These are phyloP conservation scores for Timandra comae DNA, from an alignment of 2,888 invertebrate genomes.

Conservation along the genomic window DNA sequence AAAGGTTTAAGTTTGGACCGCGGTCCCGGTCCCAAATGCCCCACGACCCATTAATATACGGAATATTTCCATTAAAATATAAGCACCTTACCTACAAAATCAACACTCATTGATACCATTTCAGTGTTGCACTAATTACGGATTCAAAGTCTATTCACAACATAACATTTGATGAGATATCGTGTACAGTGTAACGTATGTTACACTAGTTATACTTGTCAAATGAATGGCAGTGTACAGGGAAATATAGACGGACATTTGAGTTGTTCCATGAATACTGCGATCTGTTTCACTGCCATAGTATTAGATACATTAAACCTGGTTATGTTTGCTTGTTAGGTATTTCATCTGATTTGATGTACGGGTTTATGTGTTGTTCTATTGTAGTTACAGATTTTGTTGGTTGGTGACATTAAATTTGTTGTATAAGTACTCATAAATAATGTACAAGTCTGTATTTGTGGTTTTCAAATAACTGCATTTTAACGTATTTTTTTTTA, in stretches of 20 bases:
- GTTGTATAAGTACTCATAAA: no score
- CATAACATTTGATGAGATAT: slow-evolving; percentile 12
- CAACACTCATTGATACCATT: no score
- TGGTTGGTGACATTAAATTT: no score
- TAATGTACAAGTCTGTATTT: no score
- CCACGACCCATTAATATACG: no score
- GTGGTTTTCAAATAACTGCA: no score
- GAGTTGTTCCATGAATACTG: slow-evolving; percentile 31
- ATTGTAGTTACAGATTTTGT: slow-evolving; percentile 5
- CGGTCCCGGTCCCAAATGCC: no score
- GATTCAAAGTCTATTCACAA: slow-evolving; percentile 10
- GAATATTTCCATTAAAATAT: no score
- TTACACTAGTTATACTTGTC: slow-evolving; percentile 19
- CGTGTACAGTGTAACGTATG: slow-evolving; percentile 12
- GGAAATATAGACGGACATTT: slow-evolving; percentile 27
- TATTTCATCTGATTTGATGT: slow-evolving; percentile 22
- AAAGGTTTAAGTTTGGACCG: no score
- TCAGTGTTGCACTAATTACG: slow-evolving; percentile 3
- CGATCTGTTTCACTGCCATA: slow-evolving; percentile 34
- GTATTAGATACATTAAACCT: slow-evolving; percentile 31
- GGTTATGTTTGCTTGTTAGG: slow-evolving; percentile 21
- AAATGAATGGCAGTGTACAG: slow-evolving; percentile 33
- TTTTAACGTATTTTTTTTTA: no score
- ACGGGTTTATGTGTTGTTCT: slow-evolving; percentile 20
- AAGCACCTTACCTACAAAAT: no score